Percentiles rank a stretch among this genome's conserved stretches.
phyloP scores from a whole-genome alignment of 2,797 vertebrate genomes.

The Mus caroli region DNA sequence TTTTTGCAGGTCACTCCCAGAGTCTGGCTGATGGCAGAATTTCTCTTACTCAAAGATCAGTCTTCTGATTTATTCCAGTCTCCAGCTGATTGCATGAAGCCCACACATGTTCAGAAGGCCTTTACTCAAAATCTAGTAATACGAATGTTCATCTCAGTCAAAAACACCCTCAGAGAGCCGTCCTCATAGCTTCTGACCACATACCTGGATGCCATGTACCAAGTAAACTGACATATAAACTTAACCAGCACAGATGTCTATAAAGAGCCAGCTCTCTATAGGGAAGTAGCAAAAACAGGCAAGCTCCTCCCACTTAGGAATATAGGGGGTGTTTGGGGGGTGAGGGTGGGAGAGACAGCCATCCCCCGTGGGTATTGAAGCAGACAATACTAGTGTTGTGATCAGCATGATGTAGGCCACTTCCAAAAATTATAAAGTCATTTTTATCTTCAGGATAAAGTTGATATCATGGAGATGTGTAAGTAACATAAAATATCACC shows the following conservation, averaged over 20 bases:
- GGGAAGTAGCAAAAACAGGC: not conserved
- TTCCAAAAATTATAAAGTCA: not conserved
- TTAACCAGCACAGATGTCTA: not conserved
- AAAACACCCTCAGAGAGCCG: constrained; percentile 5
- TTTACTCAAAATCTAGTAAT: not conserved
- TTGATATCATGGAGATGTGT: not conserved
- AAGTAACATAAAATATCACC: not conserved
- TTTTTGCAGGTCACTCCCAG: not conserved
- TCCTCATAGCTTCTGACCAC: not conserved
- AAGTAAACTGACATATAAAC: not conserved
- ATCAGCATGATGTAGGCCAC: not conserved
- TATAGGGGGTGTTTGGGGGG: not conserved
- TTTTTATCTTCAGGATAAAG: not conserved
- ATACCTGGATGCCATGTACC: not conserved
- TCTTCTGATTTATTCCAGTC: not conserved
- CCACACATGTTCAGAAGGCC: not conserved
- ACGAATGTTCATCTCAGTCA: not conserved
- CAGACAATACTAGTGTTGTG: not conserved
- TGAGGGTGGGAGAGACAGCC: not conserved
- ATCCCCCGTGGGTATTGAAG: not conserved
- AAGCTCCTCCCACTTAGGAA: not conserved
- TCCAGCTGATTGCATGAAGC: not conserved
- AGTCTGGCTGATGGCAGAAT: not conserved
- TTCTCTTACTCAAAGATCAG: not conserved
- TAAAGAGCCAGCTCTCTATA: not conserved